Percentiles rank a stretch among this genome's conserved stretches.
These are phyloP conservation scores for Brachyptera risi DNA, from an alignment of 2,888 invertebrate genomes.

Conservation along the genomic window DNA sequence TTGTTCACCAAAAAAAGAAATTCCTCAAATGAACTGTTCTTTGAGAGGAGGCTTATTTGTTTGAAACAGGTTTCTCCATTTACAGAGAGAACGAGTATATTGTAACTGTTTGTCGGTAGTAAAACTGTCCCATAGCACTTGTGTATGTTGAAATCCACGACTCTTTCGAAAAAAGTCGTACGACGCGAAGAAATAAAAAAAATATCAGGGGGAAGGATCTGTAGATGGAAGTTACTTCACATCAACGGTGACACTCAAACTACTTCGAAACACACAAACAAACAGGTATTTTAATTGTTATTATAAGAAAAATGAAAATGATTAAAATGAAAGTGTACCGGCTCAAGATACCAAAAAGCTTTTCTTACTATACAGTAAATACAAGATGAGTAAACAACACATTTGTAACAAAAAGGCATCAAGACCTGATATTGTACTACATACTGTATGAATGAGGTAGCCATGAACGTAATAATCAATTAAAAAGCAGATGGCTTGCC, in stretches of 20 bases:
- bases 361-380: constrained; percentile 30
- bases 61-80: constrained; percentile 22
- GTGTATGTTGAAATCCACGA: too few relatives aligned
- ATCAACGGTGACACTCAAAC: constrained; percentile 26
- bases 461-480: background rate
- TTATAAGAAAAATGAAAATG: constrained; percentile 27
- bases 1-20: constrained; percentile 2
- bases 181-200: too few relatives aligned
- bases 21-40: constrained; percentile 22
- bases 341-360: constrained; percentile 33
- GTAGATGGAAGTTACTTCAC: constrained; percentile 27
- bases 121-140: too few relatives aligned
- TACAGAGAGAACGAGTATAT: constrained; percentile 10
- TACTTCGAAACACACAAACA: constrained; percentile 31
- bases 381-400: constrained; percentile 28
- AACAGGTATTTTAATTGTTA: constrained; percentile 13
- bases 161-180: too few relatives aligned
- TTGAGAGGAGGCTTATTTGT: constrained; percentile 19
- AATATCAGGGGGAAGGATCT: too few relatives aligned
- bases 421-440: constrained; percentile 27
- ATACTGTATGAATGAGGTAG: constrained; percentile 21
- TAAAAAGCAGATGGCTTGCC: constrained; percentile 29
- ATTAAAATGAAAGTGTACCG: constrained; percentile 23
- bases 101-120: background rate
- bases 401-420: constrained; percentile 27